phyloP scores from a whole-genome alignment of 2,888 invertebrate genomes.

The Tupiocoris notatus region DNA sequence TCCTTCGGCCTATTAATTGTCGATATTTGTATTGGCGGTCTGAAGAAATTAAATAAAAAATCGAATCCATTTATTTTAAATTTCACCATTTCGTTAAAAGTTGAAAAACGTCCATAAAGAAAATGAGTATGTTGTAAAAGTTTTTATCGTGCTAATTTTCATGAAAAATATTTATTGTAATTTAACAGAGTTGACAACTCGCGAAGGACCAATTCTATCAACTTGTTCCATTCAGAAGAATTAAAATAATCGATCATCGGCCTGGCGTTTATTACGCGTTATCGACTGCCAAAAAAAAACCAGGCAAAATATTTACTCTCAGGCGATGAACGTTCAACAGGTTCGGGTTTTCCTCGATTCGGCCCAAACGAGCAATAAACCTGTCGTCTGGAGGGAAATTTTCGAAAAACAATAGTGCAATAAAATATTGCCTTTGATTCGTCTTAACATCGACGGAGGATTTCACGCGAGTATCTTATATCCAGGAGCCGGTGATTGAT shows the following conservation, averaged over 20 bases:
- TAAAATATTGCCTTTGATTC: not conserved
- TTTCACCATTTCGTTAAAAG: no score
- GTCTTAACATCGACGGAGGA: no score
- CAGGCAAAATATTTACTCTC: not conserved
- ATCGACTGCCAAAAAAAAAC: not conserved
- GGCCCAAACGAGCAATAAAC: not conserved
- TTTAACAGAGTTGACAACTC: no score
- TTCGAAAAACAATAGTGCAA: not conserved
- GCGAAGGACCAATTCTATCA: no score
- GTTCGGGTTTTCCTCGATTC: not conserved
- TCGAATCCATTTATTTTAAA: no score
- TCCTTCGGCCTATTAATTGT: not conserved
- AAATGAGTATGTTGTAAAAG: no score
- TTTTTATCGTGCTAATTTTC: not conserved
- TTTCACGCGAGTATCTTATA: no score
- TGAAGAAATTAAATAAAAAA: no score
- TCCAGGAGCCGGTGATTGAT: not conserved
- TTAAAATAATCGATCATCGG: not conserved
- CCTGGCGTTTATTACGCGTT: not conserved
- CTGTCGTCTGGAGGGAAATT: not conserved
- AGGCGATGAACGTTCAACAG: not conserved
- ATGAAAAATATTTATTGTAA: not conserved
- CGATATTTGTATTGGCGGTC: no score
- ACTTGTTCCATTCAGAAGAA: not conserved
- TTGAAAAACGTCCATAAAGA: no score